phyloP scores from a whole-genome alignment of 2,888 invertebrate species.

The Phyto melanocephala region DNA sequence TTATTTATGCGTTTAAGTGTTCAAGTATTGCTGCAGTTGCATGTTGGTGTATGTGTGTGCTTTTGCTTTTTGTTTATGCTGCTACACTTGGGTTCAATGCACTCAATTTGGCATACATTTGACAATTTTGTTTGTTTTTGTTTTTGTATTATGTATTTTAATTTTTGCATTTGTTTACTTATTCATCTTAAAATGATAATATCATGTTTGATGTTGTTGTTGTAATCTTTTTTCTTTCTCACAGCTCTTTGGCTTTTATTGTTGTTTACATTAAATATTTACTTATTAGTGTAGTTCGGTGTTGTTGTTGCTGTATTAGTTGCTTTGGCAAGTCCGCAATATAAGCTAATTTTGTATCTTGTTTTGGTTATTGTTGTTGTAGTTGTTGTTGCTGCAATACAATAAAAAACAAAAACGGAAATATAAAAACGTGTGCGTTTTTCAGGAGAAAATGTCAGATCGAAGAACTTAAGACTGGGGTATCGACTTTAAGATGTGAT shows the following conservation, averaged over 20 bases:
- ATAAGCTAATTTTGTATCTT: not conserved
- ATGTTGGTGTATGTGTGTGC: not conserved
- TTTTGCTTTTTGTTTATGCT: conserved; percentile 43
- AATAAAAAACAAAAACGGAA: conserved; percentile 50
- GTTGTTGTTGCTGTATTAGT: conserved; percentile 6
- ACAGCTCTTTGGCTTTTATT: conserved; percentile 5
- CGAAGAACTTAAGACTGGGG: not conserved
- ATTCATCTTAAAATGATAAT: conserved; percentile 35
- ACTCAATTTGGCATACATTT: conserved; percentile 68
- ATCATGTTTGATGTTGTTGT: conserved; percentile 11
- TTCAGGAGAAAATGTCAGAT: conserved; percentile 43
- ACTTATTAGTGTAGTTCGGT: conserved; percentile 39
- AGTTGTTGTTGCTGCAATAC: not conserved
- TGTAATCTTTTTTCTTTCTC: conserved; percentile 11
- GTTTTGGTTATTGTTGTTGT: not conserved
- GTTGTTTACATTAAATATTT: conserved; percentile 38
- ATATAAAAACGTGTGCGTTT: conserved; percentile 52
- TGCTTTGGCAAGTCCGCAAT: not conserved
- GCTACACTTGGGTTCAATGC: conserved; percentile 65
- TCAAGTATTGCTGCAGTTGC: conserved; percentile 30
- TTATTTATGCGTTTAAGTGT: not conserved
- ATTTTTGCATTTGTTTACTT: conserved; percentile 51
- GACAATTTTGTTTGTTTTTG: conserved; percentile 62
- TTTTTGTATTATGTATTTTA: conserved; percentile 42
- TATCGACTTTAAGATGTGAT: no score